Base-by-base conservation (phyloP, 2,113 vertebrate genomes). In the Charadrius vociferus region DNA sequence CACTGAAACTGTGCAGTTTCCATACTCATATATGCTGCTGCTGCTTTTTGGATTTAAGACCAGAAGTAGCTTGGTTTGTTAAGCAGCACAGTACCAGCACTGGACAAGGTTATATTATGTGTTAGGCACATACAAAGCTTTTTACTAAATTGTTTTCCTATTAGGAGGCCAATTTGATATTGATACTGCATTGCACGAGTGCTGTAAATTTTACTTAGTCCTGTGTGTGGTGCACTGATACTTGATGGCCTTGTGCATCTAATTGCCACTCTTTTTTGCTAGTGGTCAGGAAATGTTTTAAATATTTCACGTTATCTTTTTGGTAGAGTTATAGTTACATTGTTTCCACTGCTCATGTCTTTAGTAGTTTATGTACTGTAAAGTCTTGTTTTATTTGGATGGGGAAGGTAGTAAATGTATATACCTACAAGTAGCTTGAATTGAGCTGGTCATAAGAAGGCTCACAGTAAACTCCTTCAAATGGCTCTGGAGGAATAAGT, bases 201-300 rank as follows among this genome's bases (percentile, higher is more conserved):
- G 95, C 93, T 97, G 93, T 96, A 85, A 58, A 87, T 97, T 93
- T 78, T 81, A 71, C 82, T 82, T 74, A n/a, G n/a, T 49, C 49
- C 65, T 85, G 29, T 49, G 26, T 97, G 81, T 92, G 80, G 89
- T 96, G 85, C 84, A 95, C 80, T 96, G 93, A 90, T 93, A 95
- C 50, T 68, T 67, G 87, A 92, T 74, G 80, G 15, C 93, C 72
- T 93, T 95, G 88, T 96, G 84, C 90, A 95, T 95, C 67, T 94
- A 68, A 43, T 90, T 94, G 73, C 49, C 74, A 52, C 82, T 88
- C 58, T 81, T 1, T 74, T 90, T 78, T 75, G 30, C 55, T 88
- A 71, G 78, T 86, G 22, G 78, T 88, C 52, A 53, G 81, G 74
- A 92, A 93, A 66, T 85, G 12, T 66, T 94, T 88, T 41, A 68